Base-by-base conservation (phyloP, 2,888 invertebrate genomes). In the Gerris lacustris region DNA sequence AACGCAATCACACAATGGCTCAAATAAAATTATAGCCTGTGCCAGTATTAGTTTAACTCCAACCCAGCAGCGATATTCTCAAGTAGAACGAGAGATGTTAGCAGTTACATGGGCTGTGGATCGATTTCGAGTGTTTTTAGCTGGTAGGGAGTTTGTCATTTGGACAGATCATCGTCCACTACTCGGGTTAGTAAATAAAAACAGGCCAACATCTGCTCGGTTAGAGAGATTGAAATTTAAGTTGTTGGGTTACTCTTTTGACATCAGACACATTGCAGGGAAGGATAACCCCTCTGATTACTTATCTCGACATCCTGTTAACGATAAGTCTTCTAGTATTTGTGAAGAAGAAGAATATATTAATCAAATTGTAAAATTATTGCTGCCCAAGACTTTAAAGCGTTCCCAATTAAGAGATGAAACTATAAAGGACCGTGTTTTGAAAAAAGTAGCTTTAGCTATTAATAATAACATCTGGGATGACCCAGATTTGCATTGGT, bases 11-110 rank as follows among this genome's bases (percentile, higher is more conserved):
- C 6, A 47, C 11, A 47, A 47, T 47, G 47, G 47, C 11, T 6
- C 6, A 6, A 7, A 7, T 47, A 47, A 47, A 6, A 47, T 69
- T 6, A 63, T 69, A n/a, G 69, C 18, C 5, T 69, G 69, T 11
- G 55, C 69, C 43, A 69, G 69, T 62, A 18, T 44, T 31, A 69
- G 69, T 43, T 18, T 69, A 7, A 69, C 55, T 15, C 15, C 18
- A 63, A 47, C 63, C 6, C 69, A 69, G 7, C 47, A 31, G 62
- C 47, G 31, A 9, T 69, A 62, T 18, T 55, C 55, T 18, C 69
- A 69, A 69, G 43, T 69, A 6, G 62, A 69, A 62, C 47, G 31
- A 63, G 69, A 69, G 18, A 69, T 69, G 69, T n/a, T 69, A 43
- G 69, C 62, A 6, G 62, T 69, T 9, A 69, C 69, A 5, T 69